Evolutionary conservation across 2,113 vertebrate genomes (phyloP).

Genomic region (Ceyx margarethae): DNA sequence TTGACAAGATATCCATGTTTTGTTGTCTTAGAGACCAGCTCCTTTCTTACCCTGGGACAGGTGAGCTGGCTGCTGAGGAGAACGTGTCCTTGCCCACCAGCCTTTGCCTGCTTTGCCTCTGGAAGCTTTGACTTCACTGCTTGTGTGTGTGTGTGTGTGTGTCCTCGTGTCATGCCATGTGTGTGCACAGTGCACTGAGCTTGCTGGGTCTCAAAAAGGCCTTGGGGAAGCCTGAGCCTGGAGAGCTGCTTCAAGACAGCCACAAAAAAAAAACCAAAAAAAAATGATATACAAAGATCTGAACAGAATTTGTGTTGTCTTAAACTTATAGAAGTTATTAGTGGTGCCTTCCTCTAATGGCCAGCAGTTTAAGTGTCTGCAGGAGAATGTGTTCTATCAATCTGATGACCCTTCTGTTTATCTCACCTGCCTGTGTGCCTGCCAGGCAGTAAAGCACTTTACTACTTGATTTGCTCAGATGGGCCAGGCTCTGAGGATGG

Average conservation of each 20-base stretch:
- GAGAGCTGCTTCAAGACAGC: not conserved
- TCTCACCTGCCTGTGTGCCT: not conserved
- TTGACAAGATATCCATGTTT: not conserved
- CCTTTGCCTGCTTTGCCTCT: not conserved
- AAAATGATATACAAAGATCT: too few relatives aligned
- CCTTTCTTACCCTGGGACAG: not conserved
- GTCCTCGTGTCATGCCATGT: not conserved
- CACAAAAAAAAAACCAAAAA: not conserved
- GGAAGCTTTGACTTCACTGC: not conserved
- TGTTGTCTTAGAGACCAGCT: not conserved
- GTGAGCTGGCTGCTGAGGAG: not conserved
- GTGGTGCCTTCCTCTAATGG: not conserved
- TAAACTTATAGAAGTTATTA: not conserved
- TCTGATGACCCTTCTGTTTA: not conserved
- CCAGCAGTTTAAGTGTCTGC: not conserved
- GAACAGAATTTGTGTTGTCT: not conserved
- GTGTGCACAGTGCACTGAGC: not conserved
- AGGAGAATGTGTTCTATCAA: not conserved
- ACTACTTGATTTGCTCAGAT: slow-evolving; percentile 73
- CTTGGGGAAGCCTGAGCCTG: not conserved
- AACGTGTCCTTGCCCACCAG: not conserved
- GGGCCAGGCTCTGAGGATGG: slow-evolving; percentile 80
- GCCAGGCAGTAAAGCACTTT: not conserved
- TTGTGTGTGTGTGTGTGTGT: not conserved
- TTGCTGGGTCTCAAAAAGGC: not conserved